phyloP scores from a whole-genome alignment of 2,888 invertebrate species.

The Amblyjoppa fuscipennis region DNA sequence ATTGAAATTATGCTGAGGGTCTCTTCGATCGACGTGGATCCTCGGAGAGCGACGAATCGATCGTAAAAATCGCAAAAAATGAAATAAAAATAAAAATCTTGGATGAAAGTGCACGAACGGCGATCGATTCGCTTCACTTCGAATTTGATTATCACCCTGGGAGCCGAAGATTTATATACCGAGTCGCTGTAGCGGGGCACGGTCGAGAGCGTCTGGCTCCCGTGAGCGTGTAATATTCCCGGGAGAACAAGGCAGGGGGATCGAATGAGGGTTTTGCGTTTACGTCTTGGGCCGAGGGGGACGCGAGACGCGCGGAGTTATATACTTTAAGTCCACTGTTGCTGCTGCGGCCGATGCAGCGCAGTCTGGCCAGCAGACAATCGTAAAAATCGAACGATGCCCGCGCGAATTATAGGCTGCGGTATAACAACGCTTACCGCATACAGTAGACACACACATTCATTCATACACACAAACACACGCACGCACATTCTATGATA shows the following conservation, averaged over 20 bases:
- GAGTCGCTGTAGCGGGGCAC: slow-evolving; percentile 36
- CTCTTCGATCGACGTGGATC: background rate
- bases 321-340: slow-evolving; percentile 64
- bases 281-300: slow-evolving; percentile 45
- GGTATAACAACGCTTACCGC: slow-evolving; percentile 73
- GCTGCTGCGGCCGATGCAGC: slow-evolving; percentile 47
- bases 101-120: slow-evolving; percentile 9
- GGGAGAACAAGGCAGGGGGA: slow-evolving; percentile 17
- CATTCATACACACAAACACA: too few relatives aligned
- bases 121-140: slow-evolving; percentile 59
- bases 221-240: slow-evolving; percentile 32
- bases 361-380: slow-evolving; percentile 83
- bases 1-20: background rate
- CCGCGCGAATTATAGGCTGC: slow-evolving; percentile 83
- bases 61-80: slow-evolving; percentile 44
- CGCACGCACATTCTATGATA: background rate
- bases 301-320: slow-evolving; percentile 61
- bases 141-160: slow-evolving; percentile 75
- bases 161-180: slow-evolving; percentile 72
- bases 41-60: slow-evolving; percentile 30
- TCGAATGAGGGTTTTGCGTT: slow-evolving; percentile 40
- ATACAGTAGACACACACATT: slow-evolving; percentile 41
- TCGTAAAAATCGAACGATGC: slow-evolving; percentile 84
- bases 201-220: slow-evolving; percentile 33
- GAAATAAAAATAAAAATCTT: background rate